These are phyloP conservation scores for Temnopleurus reevesii DNA, from an alignment of 53 echinoderm and acorn worm genomes.

Conservation along the genomic window DNA sequence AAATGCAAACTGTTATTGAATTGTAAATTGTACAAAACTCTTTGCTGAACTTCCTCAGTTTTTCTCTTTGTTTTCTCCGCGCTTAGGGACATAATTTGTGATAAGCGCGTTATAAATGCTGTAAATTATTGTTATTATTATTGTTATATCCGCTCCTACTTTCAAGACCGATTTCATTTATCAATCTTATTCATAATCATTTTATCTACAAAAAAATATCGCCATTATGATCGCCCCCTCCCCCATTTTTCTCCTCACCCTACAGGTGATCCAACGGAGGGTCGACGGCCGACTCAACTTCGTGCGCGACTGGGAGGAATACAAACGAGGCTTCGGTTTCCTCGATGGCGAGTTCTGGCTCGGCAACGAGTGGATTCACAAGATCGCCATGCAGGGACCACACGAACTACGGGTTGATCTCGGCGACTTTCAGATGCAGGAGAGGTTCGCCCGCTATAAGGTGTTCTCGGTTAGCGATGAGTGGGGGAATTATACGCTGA, in stretches of 20 bases:
- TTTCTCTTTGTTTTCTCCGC: too few species aligned
- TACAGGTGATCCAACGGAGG: conserved; percentile 84
- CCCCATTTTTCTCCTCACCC: neutral
- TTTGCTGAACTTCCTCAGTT: too few species aligned
- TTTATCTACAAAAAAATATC: neutral
- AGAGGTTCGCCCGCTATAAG: conserved; percentile 69
- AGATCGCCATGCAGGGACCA: conserved; percentile 73
- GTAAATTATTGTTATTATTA: too few species aligned
- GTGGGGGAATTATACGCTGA: conserved; percentile 81
- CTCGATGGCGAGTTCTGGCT: conserved; percentile 85
- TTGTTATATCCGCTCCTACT: too few species aligned
- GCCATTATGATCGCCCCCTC: too few species aligned
- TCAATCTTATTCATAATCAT: too few species aligned
- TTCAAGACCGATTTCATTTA: too few species aligned
- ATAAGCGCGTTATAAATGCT: too few species aligned
- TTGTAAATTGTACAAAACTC: too few species aligned
- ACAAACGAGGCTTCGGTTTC: conserved; percentile 81
- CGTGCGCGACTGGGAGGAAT: conserved; percentile 76
- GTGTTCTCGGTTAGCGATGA: conserved; percentile 80
- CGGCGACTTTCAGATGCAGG: conserved; percentile 73
- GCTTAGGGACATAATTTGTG: too few species aligned
- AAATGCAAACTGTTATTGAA: too few species aligned
- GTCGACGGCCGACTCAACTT: conserved; percentile 78
- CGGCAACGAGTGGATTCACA: conserved; percentile 84
- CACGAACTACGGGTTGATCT: conserved; percentile 82